phyloP scores from a whole-genome alignment of 1,140 invertebrate species.

The Zeugodacus cucurbitae region DNA sequence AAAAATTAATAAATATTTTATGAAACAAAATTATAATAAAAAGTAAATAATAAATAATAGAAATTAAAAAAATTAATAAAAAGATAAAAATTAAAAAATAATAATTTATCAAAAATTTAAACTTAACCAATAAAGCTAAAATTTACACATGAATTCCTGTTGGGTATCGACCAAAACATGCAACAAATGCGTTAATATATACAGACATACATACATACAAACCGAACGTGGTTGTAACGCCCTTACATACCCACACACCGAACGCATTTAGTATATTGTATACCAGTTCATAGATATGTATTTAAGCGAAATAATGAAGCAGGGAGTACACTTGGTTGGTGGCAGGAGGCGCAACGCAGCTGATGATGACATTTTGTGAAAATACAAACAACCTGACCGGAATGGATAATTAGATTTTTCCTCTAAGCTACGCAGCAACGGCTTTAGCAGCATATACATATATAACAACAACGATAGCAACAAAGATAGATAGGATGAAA shows the following conservation, averaged over 20 bases:
- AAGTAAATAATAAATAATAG: no score
- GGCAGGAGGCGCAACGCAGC: neutral
- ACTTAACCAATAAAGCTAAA: no score
- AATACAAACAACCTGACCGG: slow-evolving; percentile 50
- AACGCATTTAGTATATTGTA: neutral
- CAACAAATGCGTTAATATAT: neutral
- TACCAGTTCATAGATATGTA: neutral
- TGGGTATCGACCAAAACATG: neutral
- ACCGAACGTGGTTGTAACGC: neutral
- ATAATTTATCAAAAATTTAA: no score
- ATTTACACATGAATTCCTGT: no score
- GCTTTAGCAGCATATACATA: neutral
- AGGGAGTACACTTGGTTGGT: neutral
- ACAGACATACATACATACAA: neutral
- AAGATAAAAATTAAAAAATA: no score
- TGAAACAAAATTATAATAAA: no score
- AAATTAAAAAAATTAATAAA: no score
- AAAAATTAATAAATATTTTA: no score
- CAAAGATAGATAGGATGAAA: neutral
- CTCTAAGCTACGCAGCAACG: neutral
- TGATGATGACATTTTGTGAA: slow-evolving; percentile 42
- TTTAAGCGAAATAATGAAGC: neutral
- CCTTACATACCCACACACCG: neutral
- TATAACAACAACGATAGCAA: neutral
- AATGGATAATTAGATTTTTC: slow-evolving; percentile 53